phyloP scores from a whole-genome alignment of 2,113 vertebrate genomes.

The Tursiops truncatus region DNA sequence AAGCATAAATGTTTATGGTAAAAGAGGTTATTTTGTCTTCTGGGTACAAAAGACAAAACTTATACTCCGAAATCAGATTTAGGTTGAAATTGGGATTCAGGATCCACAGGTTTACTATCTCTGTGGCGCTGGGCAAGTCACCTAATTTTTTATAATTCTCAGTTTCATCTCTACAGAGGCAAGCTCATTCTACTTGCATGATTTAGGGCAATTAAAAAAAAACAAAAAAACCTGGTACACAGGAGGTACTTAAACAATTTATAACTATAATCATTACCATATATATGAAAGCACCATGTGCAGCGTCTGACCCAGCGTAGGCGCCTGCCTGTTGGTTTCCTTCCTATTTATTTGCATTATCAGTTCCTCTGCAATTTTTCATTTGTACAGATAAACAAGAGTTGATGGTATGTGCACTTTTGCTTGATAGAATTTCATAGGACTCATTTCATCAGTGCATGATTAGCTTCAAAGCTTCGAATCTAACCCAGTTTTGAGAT shows the following conservation, averaged over 20 bases:
- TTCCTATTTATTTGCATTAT: slow-evolving; percentile 17
- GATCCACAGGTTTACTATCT: neutral
- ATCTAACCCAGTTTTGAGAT: slow-evolving; percentile 67
- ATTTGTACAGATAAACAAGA: slow-evolving; percentile 29
- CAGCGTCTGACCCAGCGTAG: neutral
- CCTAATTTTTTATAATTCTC: neutral
- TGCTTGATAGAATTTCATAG: slow-evolving; percentile 68
- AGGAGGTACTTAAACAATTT: neutral
- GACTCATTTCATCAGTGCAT: slow-evolving; percentile 59
- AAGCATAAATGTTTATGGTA: neutral
- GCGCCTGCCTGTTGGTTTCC: neutral
- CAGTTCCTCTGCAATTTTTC: slow-evolving; percentile 10
- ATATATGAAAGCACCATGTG: neutral
- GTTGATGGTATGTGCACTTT: slow-evolving; percentile 23
- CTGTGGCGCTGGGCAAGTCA: neutral
- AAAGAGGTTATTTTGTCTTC: neutral
- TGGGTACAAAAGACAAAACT: neutral
- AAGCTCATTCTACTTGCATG: neutral
- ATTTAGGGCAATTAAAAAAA: neutral
- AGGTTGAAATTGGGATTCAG: neutral
- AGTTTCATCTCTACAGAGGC: neutral
- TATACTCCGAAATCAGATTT: neutral
- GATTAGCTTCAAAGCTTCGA: slow-evolving; percentile 67
- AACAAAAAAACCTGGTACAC: neutral
- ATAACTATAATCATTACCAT: neutral